phyloP scores from a whole-genome alignment of 2,113 vertebrate species.

The Nettapus auritus region DNA sequence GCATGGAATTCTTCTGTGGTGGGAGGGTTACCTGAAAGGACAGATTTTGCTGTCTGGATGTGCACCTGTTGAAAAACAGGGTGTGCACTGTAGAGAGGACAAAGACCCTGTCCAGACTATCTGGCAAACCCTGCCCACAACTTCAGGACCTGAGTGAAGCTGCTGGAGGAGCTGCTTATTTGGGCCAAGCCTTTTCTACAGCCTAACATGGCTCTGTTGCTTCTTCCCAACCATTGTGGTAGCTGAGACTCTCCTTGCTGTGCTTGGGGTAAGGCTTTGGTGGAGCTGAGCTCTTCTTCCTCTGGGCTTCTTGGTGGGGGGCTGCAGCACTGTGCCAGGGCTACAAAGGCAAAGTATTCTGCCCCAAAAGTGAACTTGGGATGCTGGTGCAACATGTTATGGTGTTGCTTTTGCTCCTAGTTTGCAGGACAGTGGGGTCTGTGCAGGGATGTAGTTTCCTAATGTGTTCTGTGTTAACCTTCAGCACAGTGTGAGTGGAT shows the following conservation, averaged over 20 bases:
- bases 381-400: too few relatives aligned
- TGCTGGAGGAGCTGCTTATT: neutral
- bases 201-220: neutral
- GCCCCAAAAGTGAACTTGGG: neutral
- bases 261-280: neutral
- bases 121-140: neutral
- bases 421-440: neutral
- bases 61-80: neutral
- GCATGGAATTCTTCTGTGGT: rapidly evolving
- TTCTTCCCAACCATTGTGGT: too few relatives aligned
- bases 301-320: neutral
- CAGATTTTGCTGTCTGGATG: neutral
- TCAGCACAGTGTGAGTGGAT: rapidly evolving
- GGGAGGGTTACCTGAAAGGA: neutral
- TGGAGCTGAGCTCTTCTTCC: neutral
- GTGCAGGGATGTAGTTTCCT: neutral
- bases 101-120: neutral
- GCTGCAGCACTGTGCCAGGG: neutral
- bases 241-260: neutral
- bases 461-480: neutral
- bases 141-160: neutral
- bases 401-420: neutral
- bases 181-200: neutral
- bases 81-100: neutral
- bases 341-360: neutral